Base-by-base conservation (phyloP, 2,888 invertebrate genomes). In the Agrochola lota region DNA sequence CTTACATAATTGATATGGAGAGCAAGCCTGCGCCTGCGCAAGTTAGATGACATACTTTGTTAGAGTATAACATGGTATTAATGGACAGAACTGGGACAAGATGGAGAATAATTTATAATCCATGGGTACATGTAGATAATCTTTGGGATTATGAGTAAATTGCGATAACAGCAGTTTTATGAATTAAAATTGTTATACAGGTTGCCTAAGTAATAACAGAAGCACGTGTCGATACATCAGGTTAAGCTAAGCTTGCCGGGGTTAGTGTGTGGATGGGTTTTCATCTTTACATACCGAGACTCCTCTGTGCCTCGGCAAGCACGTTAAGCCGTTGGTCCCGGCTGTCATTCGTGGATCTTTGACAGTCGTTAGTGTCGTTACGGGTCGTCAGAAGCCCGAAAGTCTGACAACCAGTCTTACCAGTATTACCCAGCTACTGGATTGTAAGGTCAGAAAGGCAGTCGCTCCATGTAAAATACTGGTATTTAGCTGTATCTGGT, bases 1-100 rank as follows among this genome's bases (percentile, higher is more conserved):
- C 69, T 77, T 81, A 83, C 74, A 62, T 80, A 86, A 86, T 87
- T 84, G 77, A 81, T 75, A 86, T 75, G 69, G 80, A 86, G 85
- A 81, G 77, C 81, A 74, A 26, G 71, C 59, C 49, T 75, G 71
- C 83, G 71, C 74, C 35, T 26, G 69, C 80, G 79, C 72, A 68
- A 68, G 73, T 49, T 6, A 77, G 69, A 84, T 81, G 84, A 70
- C 77, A 81, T 57, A 84, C 84, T 77, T 84, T 43, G 66, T 68
- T 72, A 71, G 30, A 73, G 30, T 64, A 63, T 71, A 78, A 71
- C 64, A 66, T 83, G 35, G 17, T 79, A 63, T 63, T 75, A 71
- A 62, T 66, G 20, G 52, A 63, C 55, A 59, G 52, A 84, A 77
- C 69, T 84, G 26, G 77, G 59, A 43, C 77, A 84, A 62, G 80